phyloP scores from a whole-genome alignment of 2,888 invertebrate species.

The Actias luna region DNA sequence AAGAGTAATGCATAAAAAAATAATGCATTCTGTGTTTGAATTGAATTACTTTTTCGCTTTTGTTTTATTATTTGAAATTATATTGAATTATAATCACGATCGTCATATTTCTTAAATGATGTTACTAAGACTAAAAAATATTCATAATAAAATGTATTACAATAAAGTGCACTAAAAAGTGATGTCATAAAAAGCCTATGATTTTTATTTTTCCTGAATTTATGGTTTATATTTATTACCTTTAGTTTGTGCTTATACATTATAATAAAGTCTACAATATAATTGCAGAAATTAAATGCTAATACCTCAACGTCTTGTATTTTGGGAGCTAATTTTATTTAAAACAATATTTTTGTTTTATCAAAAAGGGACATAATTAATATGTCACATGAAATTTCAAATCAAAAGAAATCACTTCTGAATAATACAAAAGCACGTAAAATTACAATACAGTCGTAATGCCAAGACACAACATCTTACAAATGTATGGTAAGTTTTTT shows the following conservation, averaged over 20 bases:
- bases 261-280: neutral
- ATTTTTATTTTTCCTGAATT: constrained; percentile 50
- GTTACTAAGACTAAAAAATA: neutral
- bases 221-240: neutral
- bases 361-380: too few species aligned
- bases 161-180: constrained; percentile 75
- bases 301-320: too few species aligned
- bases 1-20: neutral
- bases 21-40: neutral
- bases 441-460: too few species aligned
- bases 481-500: too few species aligned
- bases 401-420: too few species aligned
- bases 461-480: too few species aligned
- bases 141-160: constrained; percentile 21
- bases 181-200: constrained; percentile 52
- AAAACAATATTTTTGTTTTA: too few species aligned
- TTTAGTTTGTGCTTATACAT: neutral
- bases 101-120: constrained; percentile 1
- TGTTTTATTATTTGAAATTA: too few species aligned
- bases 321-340: too few species aligned
- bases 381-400: too few species aligned
- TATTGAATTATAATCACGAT: neutral
- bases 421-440: too few species aligned
- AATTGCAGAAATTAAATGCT: neutral
- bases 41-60: neutral